Percentiles rank a stretch among this genome's conserved stretches.
Conservation (phyloP, 2,797 vertebrate genomes). For the Calcarius lapponicus region DNA sequence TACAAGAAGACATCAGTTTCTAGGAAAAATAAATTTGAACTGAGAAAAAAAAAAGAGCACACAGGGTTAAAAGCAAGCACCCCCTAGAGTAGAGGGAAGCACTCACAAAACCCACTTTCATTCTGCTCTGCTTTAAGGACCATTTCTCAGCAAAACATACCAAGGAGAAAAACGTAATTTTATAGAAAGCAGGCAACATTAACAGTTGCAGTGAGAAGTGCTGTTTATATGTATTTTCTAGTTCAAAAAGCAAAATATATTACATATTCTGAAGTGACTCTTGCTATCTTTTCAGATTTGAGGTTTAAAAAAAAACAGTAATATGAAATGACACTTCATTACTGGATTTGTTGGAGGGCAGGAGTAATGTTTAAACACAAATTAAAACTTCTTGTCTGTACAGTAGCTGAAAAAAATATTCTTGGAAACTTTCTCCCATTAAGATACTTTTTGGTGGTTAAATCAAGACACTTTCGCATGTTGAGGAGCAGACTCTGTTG, state of each 20-base stretch:
- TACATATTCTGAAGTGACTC: not conserved
- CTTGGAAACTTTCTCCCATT: not conserved
- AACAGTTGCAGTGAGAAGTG: not conserved
- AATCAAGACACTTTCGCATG: not conserved
- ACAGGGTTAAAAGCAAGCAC: not conserved
- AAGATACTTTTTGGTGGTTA: not conserved
- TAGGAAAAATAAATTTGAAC: not conserved
- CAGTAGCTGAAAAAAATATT: not conserved
- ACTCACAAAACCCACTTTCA: not conserved
- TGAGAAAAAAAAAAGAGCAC: not conserved
- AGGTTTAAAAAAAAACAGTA: not conserved
- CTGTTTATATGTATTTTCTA: not conserved
- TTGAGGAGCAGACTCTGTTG: not conserved
- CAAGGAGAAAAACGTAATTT: not conserved
- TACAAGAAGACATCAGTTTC: not conserved
- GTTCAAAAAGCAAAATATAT: not conserved
- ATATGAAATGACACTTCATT: not conserved
- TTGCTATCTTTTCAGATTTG: not conserved
- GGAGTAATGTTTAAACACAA: not conserved
- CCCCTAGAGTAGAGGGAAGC: not conserved
- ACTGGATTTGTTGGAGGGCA: not conserved
- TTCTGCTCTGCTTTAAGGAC: not conserved
- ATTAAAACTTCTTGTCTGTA: not conserved
- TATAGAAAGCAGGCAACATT: not conserved
- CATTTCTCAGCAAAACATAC: not conserved